Percentiles rank a stretch among this genome's conserved stretches.
These are phyloP conservation scores for Lymantria dispar DNA, from an alignment of 2,888 invertebrate genomes.

Conservation along the genomic window DNA sequence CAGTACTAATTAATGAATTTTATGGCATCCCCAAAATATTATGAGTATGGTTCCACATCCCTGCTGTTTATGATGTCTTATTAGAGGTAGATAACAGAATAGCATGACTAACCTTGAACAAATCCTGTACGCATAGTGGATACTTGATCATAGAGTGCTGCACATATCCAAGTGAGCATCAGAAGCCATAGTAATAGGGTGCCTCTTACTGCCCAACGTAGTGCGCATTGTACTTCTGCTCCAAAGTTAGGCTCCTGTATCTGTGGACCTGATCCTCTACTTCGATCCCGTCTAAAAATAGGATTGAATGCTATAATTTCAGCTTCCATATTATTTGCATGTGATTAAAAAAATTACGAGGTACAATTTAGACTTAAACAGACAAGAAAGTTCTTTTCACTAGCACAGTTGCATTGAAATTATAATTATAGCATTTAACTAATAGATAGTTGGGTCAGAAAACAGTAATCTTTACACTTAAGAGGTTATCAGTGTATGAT, in stretches of 20 bases:
- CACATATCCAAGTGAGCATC: constrained; percentile 77
- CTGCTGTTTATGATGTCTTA: too few species aligned
- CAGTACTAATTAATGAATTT: too few species aligned
- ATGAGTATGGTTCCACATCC: neutral
- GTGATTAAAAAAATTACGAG: neutral
- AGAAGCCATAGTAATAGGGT: constrained; percentile 71
- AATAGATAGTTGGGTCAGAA: neutral
- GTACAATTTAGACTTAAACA: neutral
- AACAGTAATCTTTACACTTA: neutral
- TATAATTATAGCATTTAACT: neutral
- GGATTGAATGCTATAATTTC: constrained; percentile 4
- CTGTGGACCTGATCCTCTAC: constrained; percentile 35
- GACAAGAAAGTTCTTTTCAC: neutral
- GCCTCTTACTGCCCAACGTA: constrained; percentile 69
- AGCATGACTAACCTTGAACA: constrained; percentile 50
- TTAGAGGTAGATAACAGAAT: too few species aligned
- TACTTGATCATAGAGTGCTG: constrained; percentile 71
- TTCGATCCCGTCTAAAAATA: constrained; percentile 62
- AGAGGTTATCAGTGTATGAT: neutral
- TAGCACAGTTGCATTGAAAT: too few species aligned
- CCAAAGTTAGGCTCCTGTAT: constrained; percentile 55
- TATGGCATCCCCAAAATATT: too few species aligned
- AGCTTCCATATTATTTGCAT: constrained; percentile 1
- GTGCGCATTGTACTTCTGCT: constrained; percentile 63
- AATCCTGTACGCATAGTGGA: constrained; percentile 62